Conservation (phyloP, 2,888 invertebrate species). For the Gisinianus flammeolus region DNA sequence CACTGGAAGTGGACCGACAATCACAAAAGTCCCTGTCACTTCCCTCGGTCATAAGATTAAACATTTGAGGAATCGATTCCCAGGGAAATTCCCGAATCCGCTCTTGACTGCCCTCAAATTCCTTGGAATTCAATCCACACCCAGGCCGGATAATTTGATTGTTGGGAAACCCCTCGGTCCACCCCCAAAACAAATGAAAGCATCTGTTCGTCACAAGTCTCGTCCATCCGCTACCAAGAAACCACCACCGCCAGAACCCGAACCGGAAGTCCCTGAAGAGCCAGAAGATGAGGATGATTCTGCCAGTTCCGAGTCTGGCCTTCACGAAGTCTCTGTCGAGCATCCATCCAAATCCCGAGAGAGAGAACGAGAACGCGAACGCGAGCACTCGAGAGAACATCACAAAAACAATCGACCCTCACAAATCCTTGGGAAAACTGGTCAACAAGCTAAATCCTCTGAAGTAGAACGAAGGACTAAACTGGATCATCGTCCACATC, state of each 20-base stretch:
- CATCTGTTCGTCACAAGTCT: slow-evolving; percentile 1
- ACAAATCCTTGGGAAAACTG: neutral
- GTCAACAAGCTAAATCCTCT: slow-evolving; percentile 12
- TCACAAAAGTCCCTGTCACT: slow-evolving; percentile 18
- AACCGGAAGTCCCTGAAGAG: neutral
- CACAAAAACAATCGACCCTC: neutral
- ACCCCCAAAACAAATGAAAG: slow-evolving; percentile 10
- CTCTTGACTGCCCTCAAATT: slow-evolving; percentile 53
- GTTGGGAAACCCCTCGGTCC: slow-evolving; percentile 33
- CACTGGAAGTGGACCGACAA: slow-evolving; percentile 8
- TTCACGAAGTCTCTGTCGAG: slow-evolving; percentile 36
- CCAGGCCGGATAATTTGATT: slow-evolving; percentile 48
- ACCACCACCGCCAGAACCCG: slow-evolving; percentile 5
- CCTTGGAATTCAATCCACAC: slow-evolving; percentile 54
- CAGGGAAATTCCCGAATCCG: slow-evolving; percentile 43
- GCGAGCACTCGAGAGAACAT: neutral
- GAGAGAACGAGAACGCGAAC: neutral
- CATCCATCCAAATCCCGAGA: neutral
- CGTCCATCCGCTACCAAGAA: slow-evolving; percentile 4
- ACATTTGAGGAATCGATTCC: slow-evolving; percentile 11
- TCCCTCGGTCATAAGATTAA: slow-evolving; percentile 19
- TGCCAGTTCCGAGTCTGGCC: slow-evolving; percentile 34
- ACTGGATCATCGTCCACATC: neutral
- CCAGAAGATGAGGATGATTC: slow-evolving; percentile 34
- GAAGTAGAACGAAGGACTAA: neutral